These are phyloP conservation scores for Drosophila pegasa DNA, from an alignment of 2,888 invertebrate species.

Conservation along the genomic window DNA sequence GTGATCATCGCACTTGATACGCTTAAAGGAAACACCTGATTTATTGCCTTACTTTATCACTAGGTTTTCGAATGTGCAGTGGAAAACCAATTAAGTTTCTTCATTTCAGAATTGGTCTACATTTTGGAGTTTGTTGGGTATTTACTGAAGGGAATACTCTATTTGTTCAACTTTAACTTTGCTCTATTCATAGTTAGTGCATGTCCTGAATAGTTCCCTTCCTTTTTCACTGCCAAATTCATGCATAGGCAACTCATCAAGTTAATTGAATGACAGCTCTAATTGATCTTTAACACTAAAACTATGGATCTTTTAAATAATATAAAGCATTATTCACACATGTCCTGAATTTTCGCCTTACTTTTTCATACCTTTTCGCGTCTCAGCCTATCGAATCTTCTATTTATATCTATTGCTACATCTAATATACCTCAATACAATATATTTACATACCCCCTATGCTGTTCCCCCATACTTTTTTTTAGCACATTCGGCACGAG, in stretches of 20 bases:
- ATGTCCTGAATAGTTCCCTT: neutral
- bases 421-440: too few relatives aligned
- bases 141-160: neutral
- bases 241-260: neutral
- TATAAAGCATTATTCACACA: too few relatives aligned
- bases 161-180: neutral
- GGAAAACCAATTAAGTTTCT: neutral
- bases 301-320: neutral
- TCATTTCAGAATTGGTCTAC: neutral
- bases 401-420: too few relatives aligned
- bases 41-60: neutral
- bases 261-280: neutral
- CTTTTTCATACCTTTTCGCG: too few relatives aligned
- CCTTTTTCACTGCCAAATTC: neutral
- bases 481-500: too few relatives aligned
- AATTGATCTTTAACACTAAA: neutral
- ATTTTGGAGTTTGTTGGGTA: neutral
- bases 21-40: neutral
- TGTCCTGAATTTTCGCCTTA: neutral
- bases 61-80: neutral
- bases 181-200: neutral
- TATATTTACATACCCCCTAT: too few relatives aligned
- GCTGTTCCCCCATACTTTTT: too few relatives aligned
- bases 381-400: too few relatives aligned
- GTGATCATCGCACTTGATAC: neutral